Conservation (phyloP, 2,113 vertebrate genomes). For the Manacus vitellinus region DNA sequence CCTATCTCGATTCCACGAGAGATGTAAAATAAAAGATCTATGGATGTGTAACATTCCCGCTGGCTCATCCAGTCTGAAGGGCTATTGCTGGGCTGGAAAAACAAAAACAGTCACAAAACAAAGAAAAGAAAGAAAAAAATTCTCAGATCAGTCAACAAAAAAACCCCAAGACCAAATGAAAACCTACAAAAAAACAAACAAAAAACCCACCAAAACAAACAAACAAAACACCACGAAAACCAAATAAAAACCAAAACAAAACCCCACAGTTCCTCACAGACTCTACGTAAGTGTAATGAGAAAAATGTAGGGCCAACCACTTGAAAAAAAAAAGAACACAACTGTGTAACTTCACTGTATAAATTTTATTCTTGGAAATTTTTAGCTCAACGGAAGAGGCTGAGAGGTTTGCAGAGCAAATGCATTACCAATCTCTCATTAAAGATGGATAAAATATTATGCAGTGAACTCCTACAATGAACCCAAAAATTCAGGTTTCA, state of each 20-base stretch:
- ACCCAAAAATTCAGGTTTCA: not conserved
- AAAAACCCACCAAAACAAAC: not conserved
- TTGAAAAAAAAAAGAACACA: not conserved
- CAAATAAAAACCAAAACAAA: not conserved
- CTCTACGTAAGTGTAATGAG: not conserved
- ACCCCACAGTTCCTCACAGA: not conserved
- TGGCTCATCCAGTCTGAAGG: not conserved
- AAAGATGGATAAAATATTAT: not conserved
- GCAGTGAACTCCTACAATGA: not conserved
- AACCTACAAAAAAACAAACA: not conserved
- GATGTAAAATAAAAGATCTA: not conserved
- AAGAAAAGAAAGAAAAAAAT: not conserved
- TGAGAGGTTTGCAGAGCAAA: not conserved
- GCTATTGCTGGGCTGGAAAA: not conserved
- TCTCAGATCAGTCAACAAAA: not conserved
- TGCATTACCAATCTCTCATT: not conserved
- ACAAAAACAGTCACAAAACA: not conserved
- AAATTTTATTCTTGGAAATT: not conserved
- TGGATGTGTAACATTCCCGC: not conserved
- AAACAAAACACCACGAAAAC: not conserved
- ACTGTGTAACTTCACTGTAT: not conserved
- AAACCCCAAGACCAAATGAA: too few species aligned
- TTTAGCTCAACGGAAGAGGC: not conserved
- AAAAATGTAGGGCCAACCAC: not conserved
- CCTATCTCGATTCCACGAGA: not conserved